These are phyloP conservation scores for Reinhardtius hippoglossoides DNA, from an alignment of 2,113 vertebrate genomes.

Conservation along the genomic window DNA sequence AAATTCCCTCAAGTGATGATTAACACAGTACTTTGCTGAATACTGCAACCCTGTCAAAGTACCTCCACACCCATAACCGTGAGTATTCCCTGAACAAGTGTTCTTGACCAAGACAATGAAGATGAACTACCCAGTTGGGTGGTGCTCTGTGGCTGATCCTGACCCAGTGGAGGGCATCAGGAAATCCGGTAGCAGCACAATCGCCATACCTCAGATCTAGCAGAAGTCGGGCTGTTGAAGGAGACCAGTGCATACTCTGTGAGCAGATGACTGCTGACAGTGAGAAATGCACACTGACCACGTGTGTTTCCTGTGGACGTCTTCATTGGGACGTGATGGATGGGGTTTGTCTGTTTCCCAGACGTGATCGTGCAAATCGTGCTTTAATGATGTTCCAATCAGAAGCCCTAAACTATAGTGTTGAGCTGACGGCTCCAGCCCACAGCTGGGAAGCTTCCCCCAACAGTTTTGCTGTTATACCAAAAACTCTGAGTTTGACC, in stretches of 20 bases:
- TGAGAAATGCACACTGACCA: conserved; percentile 36
- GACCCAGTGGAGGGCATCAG: background rate
- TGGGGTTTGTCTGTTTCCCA: conserved; percentile 42
- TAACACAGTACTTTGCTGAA: background rate
- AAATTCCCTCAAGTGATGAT: too few species aligned
- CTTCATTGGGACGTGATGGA: conserved; percentile 58
- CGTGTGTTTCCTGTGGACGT: conserved; percentile 47
- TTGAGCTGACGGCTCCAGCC: conserved; percentile 40
- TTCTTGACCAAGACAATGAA: conserved; percentile 2
- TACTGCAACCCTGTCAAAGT: background rate
- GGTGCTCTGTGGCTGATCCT: background rate
- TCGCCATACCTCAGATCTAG: background rate
- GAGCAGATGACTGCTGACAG: conserved; percentile 48
- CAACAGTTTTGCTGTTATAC: background rate
- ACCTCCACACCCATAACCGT: background rate
- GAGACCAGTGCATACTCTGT: conserved; percentile 9
- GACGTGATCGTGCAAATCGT: conserved; percentile 41
- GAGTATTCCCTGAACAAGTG: background rate
- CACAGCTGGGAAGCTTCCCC: conserved; percentile 34
- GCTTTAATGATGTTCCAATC: conserved; percentile 60
- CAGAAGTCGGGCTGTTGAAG: background rate
- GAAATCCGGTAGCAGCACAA: background rate
- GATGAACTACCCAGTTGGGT: background rate
- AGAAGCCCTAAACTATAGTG: conserved; percentile 39
- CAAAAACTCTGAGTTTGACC: conserved; percentile 28